Base-by-base conservation (phyloP, 2,888 invertebrate genomes). In the Melolontha melolontha region DNA sequence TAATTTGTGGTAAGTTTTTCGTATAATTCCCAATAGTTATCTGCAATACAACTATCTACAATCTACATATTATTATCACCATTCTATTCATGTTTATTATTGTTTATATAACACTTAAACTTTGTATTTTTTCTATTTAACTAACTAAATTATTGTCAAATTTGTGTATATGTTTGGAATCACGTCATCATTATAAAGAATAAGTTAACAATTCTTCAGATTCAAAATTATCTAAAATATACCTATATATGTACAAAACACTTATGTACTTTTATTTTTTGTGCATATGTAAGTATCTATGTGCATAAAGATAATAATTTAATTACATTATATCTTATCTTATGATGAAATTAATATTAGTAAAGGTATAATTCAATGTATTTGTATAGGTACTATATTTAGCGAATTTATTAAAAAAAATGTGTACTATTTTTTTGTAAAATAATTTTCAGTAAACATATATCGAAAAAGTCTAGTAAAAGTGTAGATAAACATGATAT, bases 291-390 rank as follows among this genome's bases (percentile, higher is more conserved):
- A 50, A 50, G 12, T 63, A 44, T 50, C 5, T 51, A 64, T 55
- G 54, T 65, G 55, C 55, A 65, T 55, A 29, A 49, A 67, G 68
- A 64, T 68, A 68, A 55, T 68, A 50, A 42, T 64, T 68, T 68
- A 63, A 64, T 55, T 41, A 68, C 55, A 49, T 64, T 64, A 64
- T 67, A 68, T 68, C 68, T 68, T 68, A 68, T 68, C 68, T 64
- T 47, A 34, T 42, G 27, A 29, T 16, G 49, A 55, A 41, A 17
- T 49, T 47, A 63, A 63, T 67, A 63, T 67, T 67, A 39, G 63
- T 64, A 49, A 55, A 52, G 52, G n/a, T 14, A 29, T 34, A 54
- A 54, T 64, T 52, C 42, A 64, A 52, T 50, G 44, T 64, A 64
- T 64, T 64, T 64, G 52, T 54, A 12, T 22, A 51, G 51, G 34